Base-by-base conservation (phyloP, 2,113 vertebrate genomes). In the Hirundichthys speculiger region DNA sequence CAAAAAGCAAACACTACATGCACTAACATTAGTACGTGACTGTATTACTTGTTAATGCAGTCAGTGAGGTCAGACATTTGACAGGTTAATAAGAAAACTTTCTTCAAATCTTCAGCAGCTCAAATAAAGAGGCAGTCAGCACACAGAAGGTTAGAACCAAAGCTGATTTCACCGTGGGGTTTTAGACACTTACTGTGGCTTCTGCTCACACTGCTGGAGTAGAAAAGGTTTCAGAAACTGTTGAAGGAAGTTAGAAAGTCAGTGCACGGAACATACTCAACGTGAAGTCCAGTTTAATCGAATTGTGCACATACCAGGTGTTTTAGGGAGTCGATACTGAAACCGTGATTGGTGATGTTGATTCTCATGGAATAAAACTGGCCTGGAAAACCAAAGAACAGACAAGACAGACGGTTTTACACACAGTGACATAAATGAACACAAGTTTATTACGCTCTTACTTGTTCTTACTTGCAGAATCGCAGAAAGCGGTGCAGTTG, bases 401-500 rank as follows among this genome's bases (percentile, higher is more conserved):
- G 7, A 40, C 2, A 12, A 14, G 12, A 21, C 13, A 9, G 6
- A 9, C 12, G 7, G 18, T 1, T n/a, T 18, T 30, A 2, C n/a
- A n/a, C n/a, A n/a, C n/a, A n/a, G n/a, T n/a, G n/a, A n/a, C n/a
- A n/a, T n/a, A n/a, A n/a, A n/a, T n/a, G 20, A 19, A 38, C 10
- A 12, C 9, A 11, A 16, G 24, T 16, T 27, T 9, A 1, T 6
- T 30, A 19, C 6, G 5, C 16, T n/a, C 16, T 38, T 7, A 3
- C 8, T 34, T 15, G 5, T 51, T 34, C 69, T 78, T 70, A 88
- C 86, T 58, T 69, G 50, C 0, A 18, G 80, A 30, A 1, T 63
- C 52, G 21, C 88, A 90, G 69, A 77, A 83, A 52, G 77, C 13
- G 0, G 22, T 39, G 58, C 83, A 86, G 57, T 82, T 45, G 60